Evolutionary conservation across 2,797 vertebrate species (phyloP).

Genomic region (Hypotaenidia philippensis): DNA sequence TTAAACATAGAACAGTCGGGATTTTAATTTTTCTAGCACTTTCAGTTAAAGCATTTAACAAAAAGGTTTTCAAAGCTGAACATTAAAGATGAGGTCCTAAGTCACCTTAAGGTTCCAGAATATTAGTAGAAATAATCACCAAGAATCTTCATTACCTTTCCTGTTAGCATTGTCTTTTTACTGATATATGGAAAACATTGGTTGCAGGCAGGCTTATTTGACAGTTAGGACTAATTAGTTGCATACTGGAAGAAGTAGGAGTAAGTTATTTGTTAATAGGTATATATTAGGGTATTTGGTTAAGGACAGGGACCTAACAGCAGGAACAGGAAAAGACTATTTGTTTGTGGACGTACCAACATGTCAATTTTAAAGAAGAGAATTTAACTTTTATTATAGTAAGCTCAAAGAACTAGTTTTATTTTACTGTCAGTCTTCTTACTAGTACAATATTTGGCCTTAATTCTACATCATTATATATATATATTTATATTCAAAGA

Average conservation of each 20-base stretch:
- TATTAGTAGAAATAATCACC: not conserved
- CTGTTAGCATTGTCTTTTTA: not conserved
- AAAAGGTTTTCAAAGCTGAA: not conserved
- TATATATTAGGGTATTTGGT: not conserved
- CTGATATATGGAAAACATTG: not conserved
- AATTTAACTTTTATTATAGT: not conserved
- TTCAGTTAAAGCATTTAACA: not conserved
- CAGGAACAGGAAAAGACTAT: not conserved
- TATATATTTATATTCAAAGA: not conserved
- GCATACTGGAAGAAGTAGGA: not conserved
- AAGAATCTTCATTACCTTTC: not conserved
- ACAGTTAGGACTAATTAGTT: not conserved
- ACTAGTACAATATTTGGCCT: not conserved
- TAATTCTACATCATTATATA: not conserved
- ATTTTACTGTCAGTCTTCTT: not conserved
- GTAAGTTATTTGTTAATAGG: not conserved
- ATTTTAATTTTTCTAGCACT: not conserved
- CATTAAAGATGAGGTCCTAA: not conserved
- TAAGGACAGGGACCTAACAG: not conserved
- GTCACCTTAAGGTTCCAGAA: not conserved
- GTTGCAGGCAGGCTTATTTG: not conserved
- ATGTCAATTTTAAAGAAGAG: not conserved
- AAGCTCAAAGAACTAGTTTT: not conserved
- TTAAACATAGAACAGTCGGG: not conserved
- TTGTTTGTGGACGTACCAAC: not conserved